Evolutionary conservation across 37 sponge, comb jelly and placozoan genomes (phyloP).

Genomic region (Beroe forskalii): DNA sequence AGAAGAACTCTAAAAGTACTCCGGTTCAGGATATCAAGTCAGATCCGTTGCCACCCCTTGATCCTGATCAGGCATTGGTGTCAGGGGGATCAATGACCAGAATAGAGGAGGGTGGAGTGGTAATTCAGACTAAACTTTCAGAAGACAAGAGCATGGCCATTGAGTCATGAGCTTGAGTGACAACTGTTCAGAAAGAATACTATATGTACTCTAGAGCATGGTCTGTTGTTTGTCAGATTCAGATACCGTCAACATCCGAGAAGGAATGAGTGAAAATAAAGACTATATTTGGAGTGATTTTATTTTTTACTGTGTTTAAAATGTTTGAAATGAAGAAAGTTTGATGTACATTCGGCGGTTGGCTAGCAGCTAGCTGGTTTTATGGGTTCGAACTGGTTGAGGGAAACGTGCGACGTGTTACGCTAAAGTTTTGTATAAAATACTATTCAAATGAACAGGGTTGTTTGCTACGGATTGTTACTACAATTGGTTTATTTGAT

Average conservation of each 20-base stretch:
- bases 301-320: background rate
- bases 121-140: slow-evolving; percentile 30
- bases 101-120: background rate
- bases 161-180: slow-evolving; percentile 35
- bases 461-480: too few relatives aligned
- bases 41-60: slow-evolving; percentile 25
- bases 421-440: background rate
- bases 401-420: background rate
- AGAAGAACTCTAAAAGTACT: background rate
- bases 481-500: too few relatives aligned
- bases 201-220: too few relatives aligned
- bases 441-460: too few relatives aligned
- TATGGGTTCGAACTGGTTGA: background rate
- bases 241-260: too few relatives aligned
- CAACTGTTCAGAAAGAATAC: too few relatives aligned
- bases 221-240: too few relatives aligned
- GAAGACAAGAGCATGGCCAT: slow-evolving; percentile 33
- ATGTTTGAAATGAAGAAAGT: too few relatives aligned
- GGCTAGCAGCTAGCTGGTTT: too few relatives aligned
- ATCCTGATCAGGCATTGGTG: background rate
- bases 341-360: too few relatives aligned
- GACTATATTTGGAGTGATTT: background rate
- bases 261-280: background rate
- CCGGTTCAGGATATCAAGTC: background rate
- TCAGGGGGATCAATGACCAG: background rate